Base-by-base conservation (phyloP, 2,888 invertebrate genomes). In the Ochropleura plecta region DNA sequence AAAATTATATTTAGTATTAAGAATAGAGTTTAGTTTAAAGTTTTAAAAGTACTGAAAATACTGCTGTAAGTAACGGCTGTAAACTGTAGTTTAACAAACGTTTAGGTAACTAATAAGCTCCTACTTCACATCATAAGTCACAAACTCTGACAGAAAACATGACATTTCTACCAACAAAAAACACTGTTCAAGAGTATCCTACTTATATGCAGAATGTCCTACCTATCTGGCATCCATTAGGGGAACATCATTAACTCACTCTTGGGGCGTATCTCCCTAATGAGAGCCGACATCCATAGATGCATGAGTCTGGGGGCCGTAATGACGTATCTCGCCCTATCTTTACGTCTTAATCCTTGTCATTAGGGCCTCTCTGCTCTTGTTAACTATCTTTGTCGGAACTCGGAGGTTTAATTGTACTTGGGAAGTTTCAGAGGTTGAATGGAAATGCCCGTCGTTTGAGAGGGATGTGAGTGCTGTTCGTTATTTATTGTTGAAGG, bases 311-410 rank as follows among this genome's bases (percentile, higher is more conserved):
- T 79, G 81, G 90, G 89, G 89, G 83, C 76, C 85, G 89, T 92
- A 92, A 93, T 93, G 91, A 90, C 86, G 88, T 87, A 88, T 88
- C 89, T 88, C 74, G 73, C 86, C 90, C 91, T 93, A 94, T 94
- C 94, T 94, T 94, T 92, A 95, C 93, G 94, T 95, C 95, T 95
- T 94, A 94, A 96, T 96, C 94, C 91, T 88, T 86, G 85, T 92
- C 93, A 94, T 94, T 94, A 94, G 89, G 86, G 78, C 78, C 82
- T 87, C 83, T 82, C 87, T 86, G 81, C 85, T 88, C 85, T 81
- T 81, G 82, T 85, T 84, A 88, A 90, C 83, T 86, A 86, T 89
- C 82, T 82, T 79, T 74, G 86, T 75, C 70, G 77, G 71, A 74
- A 74, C 55, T 46, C 9, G 51, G 78, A 81, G 71, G 76, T 85